Evolutionary conservation across 2,797 vertebrate genomes (phyloP).

Genomic region (Sardinella longiceps): DNA sequence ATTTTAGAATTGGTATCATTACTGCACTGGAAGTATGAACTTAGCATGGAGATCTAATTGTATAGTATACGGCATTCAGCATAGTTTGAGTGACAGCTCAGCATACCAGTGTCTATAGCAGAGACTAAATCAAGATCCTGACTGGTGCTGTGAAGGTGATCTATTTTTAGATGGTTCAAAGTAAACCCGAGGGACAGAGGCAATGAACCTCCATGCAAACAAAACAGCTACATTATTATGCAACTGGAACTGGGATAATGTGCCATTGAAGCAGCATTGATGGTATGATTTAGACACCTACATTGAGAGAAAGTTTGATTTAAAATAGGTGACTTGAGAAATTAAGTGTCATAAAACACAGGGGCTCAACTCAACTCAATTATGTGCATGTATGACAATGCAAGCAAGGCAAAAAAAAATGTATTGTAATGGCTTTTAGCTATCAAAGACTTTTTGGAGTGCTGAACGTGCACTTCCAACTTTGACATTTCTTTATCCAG

Average conservation of each 20-base stretch:
- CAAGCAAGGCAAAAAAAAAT: background rate
- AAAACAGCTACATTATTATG: background rate
- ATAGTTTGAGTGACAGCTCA: background rate
- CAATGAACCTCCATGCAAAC: background rate
- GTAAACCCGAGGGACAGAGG: background rate
- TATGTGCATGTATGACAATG: background rate
- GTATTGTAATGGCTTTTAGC: background rate
- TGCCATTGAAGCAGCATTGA: background rate
- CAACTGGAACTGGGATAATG: too few relatives aligned
- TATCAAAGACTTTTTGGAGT: background rate
- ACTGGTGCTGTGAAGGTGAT: background rate
- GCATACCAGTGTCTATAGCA: background rate
- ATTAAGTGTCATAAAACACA: too few relatives aligned
- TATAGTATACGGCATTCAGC: background rate
- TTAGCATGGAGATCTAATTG: background rate
- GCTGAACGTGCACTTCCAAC: background rate
- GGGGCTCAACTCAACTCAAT: background rate
- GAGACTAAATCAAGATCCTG: background rate
- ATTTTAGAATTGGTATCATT: background rate
- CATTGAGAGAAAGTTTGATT: too few relatives aligned
- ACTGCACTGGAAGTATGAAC: background rate
- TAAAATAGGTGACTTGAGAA: too few relatives aligned
- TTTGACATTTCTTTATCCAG: background rate
- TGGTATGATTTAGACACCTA: too few relatives aligned
- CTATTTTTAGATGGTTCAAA: constrained; percentile 17